Percentiles rank a stretch among this genome's conserved stretches.
Evolutionary conservation across 2,888 invertebrate species (phyloP).

Genomic region (Thalpophila matura): DNA sequence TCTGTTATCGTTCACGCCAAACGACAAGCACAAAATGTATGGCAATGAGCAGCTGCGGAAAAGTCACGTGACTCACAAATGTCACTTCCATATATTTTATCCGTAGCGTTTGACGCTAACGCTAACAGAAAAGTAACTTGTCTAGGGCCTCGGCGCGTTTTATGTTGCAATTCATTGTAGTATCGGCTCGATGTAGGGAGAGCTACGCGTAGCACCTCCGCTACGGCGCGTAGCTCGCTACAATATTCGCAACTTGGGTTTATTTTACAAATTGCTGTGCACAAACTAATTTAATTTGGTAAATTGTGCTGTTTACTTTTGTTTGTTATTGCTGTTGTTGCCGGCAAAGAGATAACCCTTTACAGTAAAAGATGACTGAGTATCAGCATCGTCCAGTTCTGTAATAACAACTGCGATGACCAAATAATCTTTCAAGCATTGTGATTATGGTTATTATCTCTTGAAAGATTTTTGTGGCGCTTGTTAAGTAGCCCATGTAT

Average conservation of each 20-base stretch:
- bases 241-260: conserved; percentile 30
- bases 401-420: neutral
- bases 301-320: conserved; percentile 17
- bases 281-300: conserved; percentile 17
- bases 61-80: no score
- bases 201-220: conserved; percentile 20
- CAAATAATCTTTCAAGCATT: neutral
- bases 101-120: no score
- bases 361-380: neutral
- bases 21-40: no score
- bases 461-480: no score
- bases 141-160: no score
- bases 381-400: no score
- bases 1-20: no score
- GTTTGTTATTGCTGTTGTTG: conserved; percentile 8
- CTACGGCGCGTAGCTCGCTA: conserved; percentile 45
- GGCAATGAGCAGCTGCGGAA: no score
- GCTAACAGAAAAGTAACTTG: no score
- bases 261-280: conserved; percentile 3
- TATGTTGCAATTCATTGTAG: conserved; percentile 23
- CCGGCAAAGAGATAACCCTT: neutral
- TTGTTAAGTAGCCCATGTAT: no score
- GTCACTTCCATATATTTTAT: no score
- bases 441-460: no score
- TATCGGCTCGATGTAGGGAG: conserved; percentile 15